These are phyloP conservation scores for fruit fly (Drosophila melanogaster) DNA, from an alignment of 1,140 invertebrate genomes.

Conservation along the genomic window Release_6_plus_ISO1_MT NT_033779.5:4496001-4496500, in stretches of 20 bases:
- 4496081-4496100: conserved; percentile 87
- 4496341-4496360: conserved; percentile 91
- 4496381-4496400: conserved; percentile 91
- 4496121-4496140: conserved; percentile 88
- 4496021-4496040: conserved; percentile 93
- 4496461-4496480: conserved; percentile 87
- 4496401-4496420: conserved; percentile 90
- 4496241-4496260: conserved; percentile 85
- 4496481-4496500: conserved; percentile 78
- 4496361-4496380: conserved; percentile 92
- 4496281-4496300: conserved; percentile 90
- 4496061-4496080: conserved; percentile 89
- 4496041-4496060: conserved; percentile 89
- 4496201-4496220: conserved; percentile 78
- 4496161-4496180: conserved; percentile 42
- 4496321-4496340: conserved; percentile 92
- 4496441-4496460: conserved; percentile 89
- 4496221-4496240: conserved; percentile 8
- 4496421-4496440: conserved; percentile 91
- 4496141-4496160: conserved; percentile 82
- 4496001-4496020: conserved; percentile 93
- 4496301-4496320: conserved; percentile 91
- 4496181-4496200: conserved; percentile 37
- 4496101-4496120: conserved; percentile 90
- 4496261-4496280: conserved; percentile 86